Evolutionary conservation across 2,888 invertebrate genomes (phyloP).

Genomic region (Drosophila seclusa): DNA sequence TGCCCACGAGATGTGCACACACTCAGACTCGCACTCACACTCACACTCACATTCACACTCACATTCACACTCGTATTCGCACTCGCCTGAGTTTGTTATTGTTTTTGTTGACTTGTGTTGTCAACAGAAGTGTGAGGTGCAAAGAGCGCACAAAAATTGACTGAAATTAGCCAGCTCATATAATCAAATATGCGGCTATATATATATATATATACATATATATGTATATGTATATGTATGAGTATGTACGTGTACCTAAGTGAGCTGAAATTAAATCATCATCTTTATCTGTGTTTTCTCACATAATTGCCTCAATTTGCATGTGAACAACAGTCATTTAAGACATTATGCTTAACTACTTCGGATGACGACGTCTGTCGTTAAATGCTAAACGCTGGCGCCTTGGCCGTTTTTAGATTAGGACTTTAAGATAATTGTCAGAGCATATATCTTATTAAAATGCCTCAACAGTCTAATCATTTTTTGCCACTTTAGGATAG

Average conservation of each 20-base stretch:
- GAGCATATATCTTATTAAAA: slow-evolving; percentile 42
- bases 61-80: slow-evolving; percentile 11
- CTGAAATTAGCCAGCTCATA: slow-evolving; percentile 60
- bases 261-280: slow-evolving; percentile 71
- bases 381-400: slow-evolving; percentile 51
- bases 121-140: slow-evolving; percentile 14
- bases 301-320: slow-evolving; percentile 77
- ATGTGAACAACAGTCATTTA: slow-evolving; percentile 59
- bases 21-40: slow-evolving; percentile 15
- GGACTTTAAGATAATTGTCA: slow-evolving; percentile 20
- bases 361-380: slow-evolving; percentile 18
- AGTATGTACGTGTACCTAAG: background rate
- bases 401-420: slow-evolving; percentile 50
- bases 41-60: slow-evolving; percentile 3
- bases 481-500: slow-evolving; percentile 37
- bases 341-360: slow-evolving; percentile 33
- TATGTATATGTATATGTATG: slow-evolving; percentile 12
- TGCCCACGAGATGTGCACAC: slow-evolving; percentile 35
- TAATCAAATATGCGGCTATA: slow-evolving; percentile 47
- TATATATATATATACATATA: slow-evolving; percentile 40
- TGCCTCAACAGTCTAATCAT: slow-evolving; percentile 15
- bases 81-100: slow-evolving; percentile 32
- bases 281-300: slow-evolving; percentile 63
- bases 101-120: slow-evolving; percentile 28
- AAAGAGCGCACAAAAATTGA: slow-evolving; percentile 38